A percentile compares a stretch with the other conserved stretches of the same genome.
Evolutionary conservation across 1,140 invertebrate species (phyloP).

Genomic region (Ganaspis sp.): DNA sequence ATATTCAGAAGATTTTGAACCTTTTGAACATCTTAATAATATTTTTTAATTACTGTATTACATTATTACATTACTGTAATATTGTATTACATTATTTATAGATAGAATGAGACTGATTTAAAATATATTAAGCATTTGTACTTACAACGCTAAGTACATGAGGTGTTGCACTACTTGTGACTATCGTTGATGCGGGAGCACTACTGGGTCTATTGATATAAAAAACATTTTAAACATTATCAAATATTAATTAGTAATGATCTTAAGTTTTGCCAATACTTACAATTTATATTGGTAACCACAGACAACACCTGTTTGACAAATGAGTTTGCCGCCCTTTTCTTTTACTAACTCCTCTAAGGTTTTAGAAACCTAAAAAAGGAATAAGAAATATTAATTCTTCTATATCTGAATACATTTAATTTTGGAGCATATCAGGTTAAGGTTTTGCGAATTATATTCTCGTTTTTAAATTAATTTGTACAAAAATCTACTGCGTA

Average conservation of each 20-base stretch:
- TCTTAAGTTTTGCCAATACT: conserved; percentile 44
- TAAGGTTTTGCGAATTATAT: too few relatives aligned
- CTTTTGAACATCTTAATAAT: too few relatives aligned
- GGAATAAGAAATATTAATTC: conserved; percentile 28
- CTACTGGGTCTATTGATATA: conserved; percentile 58
- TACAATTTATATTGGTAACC: conserved; percentile 72
- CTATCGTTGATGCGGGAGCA: conserved; percentile 49
- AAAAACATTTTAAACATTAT: conserved; percentile 36
- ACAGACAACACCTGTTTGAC: conserved; percentile 64
- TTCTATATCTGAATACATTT: too few relatives aligned
- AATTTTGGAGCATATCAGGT: too few relatives aligned
- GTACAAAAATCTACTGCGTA: conserved; percentile 47
- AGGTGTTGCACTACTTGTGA: conserved; percentile 58
- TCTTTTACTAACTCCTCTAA: conserved; percentile 71
- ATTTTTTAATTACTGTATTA: too few relatives aligned
- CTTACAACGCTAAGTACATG: conserved; percentile 65
- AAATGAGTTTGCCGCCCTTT: conserved; percentile 67
- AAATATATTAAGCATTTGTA: conserved; percentile 32
- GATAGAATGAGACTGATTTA: not conserved
- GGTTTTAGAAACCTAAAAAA: conserved; percentile 59
- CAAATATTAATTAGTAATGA: conserved; percentile 30
- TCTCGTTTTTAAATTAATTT: too few relatives aligned
- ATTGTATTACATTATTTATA: too few relatives aligned
- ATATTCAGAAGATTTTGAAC: too few relatives aligned
- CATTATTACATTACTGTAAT: too few relatives aligned